Evolutionary conservation across 2,113 vertebrate genomes (phyloP).

Genomic region (Cariama cristata): DNA sequence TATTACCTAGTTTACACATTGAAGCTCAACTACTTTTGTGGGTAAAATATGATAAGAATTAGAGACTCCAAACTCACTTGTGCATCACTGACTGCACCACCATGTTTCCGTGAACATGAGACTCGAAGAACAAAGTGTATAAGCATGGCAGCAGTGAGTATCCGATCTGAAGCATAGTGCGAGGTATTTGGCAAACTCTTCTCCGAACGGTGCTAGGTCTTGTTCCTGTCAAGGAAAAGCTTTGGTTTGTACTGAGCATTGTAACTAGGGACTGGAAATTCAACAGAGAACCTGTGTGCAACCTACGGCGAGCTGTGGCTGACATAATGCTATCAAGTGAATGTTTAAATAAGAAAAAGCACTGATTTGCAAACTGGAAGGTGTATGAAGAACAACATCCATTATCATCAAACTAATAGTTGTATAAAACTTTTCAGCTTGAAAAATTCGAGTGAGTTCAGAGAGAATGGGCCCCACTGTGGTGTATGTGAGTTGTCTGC

Average conservation of each 20-base stretch:
- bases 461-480: neutral
- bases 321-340: fast-evolving
- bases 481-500: neutral
- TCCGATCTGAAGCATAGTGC: conserved; percentile 82
- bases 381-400: neutral
- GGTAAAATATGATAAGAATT: neutral
- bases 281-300: neutral
- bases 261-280: neutral
- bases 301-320: neutral
- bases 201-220: conserved; percentile 82
- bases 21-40: neutral
- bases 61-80: conserved; percentile 78
- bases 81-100: conserved; percentile 86
- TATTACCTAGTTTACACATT: neutral
- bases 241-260: neutral
- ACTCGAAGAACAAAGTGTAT: conserved; percentile 87
- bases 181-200: conserved; percentile 77
- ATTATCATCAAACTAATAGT: neutral
- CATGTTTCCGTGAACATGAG: conserved; percentile 79
- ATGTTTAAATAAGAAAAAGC: neutral
- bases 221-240: conserved; percentile 61
- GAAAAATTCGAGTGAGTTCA: neutral
- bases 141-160: conserved; percentile 89
- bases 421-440: neutral
- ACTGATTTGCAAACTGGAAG: neutral